Evolutionary conservation across 2,888 invertebrate genomes (phyloP), one percentile per base, ranked within the genome.

Genomic region (Aproaerema taeniolella): DNA sequence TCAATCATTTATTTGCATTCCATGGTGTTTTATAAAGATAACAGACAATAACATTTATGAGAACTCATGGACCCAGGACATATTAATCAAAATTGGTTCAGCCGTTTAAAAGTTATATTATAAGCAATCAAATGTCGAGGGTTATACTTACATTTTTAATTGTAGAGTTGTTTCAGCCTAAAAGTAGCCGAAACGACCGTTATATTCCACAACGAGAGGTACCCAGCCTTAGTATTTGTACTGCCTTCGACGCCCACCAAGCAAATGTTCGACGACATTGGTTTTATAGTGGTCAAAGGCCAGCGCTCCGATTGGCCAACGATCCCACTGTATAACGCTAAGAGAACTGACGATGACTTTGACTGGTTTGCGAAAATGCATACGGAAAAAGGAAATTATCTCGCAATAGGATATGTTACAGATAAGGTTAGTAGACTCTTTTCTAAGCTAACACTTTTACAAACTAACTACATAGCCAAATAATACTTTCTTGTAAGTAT

Each of bases 201-300:
- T 2, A 15, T 65, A 3, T 74, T 75, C 46, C 46, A 52, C 29
- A 29, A 46, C 0, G 37, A 47, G 8, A 43, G 37, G 0, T 39
- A 70, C 0, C 39, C 46, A 1, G 61, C 50, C 0, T 41, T 55
- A 25, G 70, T 72, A 0, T 67, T 77, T 26, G 65, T 81, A 0
- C 4, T 68, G 0, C 71, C 81, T 0, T 53, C 67, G 0, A 50
- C 61, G 0, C 46, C 43, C 0, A 54, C 70, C 0, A 65, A 62
- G 28, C 75, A 79, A 41, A 42, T 49, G 0, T 76, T 54, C 38
- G 79, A 81, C 26, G 80, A 81, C 36, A 58, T 80, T 1, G 81
- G 74, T 0, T 58, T 81, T 12, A 60, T 82, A 13, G 57, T 81
- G 0, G 62, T 69, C 0, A 31, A 39, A 0, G 50, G 42, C 0